These are phyloP conservation scores for Paralichthys olivaceus DNA, from an alignment of 2,113 vertebrate genomes.

Conservation along the genomic window DNA sequence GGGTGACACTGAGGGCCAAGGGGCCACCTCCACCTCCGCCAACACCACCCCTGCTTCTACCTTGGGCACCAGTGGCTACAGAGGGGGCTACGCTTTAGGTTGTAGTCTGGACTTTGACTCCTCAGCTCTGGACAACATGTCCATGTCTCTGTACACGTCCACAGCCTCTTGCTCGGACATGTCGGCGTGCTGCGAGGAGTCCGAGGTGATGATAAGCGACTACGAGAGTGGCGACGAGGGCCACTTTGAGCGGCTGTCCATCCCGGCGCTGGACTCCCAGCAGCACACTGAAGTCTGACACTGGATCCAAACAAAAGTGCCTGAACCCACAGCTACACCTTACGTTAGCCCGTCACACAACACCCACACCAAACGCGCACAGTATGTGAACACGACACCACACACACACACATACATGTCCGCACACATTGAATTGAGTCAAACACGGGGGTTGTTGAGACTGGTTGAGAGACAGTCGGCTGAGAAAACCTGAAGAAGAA, in stretches of 20 bases:
- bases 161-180: slow-evolving; percentile 97
- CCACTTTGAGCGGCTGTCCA: slow-evolving; percentile 88
- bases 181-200: slow-evolving; percentile 96
- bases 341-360: slow-evolving; percentile 44
- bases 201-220: slow-evolving; percentile 96
- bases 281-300: slow-evolving; percentile 98
- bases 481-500: too few species aligned
- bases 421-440: slow-evolving; percentile 31
- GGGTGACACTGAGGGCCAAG: slow-evolving; percentile 83
- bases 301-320: slow-evolving; percentile 93
- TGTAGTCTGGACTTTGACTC: slow-evolving; percentile 88
- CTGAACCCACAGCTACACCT: slow-evolving; percentile 85
- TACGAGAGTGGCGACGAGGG: slow-evolving; percentile 95
- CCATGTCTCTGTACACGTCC: slow-evolving; percentile 92
- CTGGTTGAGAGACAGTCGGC: slow-evolving; percentile 58
- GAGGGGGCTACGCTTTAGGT: slow-evolving; percentile 86
- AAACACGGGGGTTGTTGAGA: slow-evolving; percentile 61
- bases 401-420: slow-evolving; percentile 14
- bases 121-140: slow-evolving; percentile 88
- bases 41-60: slow-evolving; percentile 70
- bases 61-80: slow-evolving; percentile 78
- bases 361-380: slow-evolving; percentile 36
- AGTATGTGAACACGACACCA: slow-evolving; percentile 35
- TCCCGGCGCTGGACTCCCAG: slow-evolving; percentile 90
- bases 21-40: slow-evolving; percentile 65